Conservation (phyloP, 1,140 invertebrate genomes). For the Penaeus japonicus region DNA sequence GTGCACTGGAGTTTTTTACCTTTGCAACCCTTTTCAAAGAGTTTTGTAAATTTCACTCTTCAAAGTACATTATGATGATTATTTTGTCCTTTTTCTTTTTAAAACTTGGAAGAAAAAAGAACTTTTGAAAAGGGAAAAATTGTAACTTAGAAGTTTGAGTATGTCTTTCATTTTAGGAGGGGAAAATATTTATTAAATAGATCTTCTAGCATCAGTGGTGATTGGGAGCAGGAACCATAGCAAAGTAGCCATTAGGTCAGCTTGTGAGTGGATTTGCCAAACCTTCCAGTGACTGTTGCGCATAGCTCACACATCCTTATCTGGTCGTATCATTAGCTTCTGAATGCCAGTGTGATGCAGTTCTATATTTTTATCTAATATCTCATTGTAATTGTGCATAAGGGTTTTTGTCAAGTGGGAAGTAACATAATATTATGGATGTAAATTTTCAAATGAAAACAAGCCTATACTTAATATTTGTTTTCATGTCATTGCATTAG, state of each 20-base stretch:
- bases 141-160: background rate
- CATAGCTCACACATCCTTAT: background rate
- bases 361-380: conserved; percentile 48
- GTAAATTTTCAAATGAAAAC: conserved; percentile 41
- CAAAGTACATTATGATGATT: no score
- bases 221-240: conserved; percentile 10
- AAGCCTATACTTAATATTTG: conserved; percentile 1
- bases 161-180: conserved; percentile 36
- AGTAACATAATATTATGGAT: conserved; percentile 24
- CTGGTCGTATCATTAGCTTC: conserved; percentile 11
- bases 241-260: conserved; percentile 12
- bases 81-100: no score
- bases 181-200: background rate
- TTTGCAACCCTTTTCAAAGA: background rate
- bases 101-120: background rate
- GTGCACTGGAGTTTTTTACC: background rate
- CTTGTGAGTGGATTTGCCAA: conserved; percentile 30
- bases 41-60: background rate
- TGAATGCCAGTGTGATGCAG: conserved; percentile 29
- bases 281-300: conserved; percentile 2
- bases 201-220: background rate
- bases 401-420: conserved; percentile 18
- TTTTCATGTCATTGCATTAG: conserved; percentile 25
- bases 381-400: conserved; percentile 41
- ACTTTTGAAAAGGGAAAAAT: background rate